Conservation (phyloP, 2,113 vertebrate species). For the Gallinago media region DNA sequence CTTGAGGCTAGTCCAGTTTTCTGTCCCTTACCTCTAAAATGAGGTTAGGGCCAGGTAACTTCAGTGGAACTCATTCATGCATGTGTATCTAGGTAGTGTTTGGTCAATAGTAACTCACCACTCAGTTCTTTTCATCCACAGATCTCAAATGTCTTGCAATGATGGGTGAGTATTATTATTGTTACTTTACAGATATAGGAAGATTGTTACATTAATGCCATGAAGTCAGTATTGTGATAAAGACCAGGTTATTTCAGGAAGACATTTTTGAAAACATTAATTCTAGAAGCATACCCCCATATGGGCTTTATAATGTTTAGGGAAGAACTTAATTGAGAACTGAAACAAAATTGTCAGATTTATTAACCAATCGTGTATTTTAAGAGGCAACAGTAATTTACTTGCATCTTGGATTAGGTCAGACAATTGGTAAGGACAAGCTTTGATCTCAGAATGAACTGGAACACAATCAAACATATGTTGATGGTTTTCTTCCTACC, state of each 20-base stretch:
- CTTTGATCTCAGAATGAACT: slow-evolving; percentile 78
- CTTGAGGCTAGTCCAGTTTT: not conserved
- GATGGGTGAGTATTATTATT: not conserved
- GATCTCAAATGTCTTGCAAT: not conserved
- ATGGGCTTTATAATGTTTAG: not conserved
- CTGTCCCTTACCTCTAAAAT: not conserved
- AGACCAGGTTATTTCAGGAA: not conserved
- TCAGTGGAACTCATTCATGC: not conserved
- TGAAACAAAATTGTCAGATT: slow-evolving; percentile 15
- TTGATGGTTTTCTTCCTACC: slow-evolving; percentile 42
- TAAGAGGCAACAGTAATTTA: not conserved
- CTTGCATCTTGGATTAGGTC: not conserved
- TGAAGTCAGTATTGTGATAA: not conserved
- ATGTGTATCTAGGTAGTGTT: not conserved
- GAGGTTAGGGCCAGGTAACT: not conserved
- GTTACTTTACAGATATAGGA: not conserved
- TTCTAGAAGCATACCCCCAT: not conserved
- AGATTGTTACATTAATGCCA: not conserved
- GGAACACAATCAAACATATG: slow-evolving; percentile 42
- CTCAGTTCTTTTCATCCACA: not conserved
- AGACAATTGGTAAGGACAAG: not conserved
- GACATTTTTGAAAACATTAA: not conserved
- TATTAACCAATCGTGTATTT: not conserved
- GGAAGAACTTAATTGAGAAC: not conserved
- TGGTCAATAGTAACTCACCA: not conserved